Percentiles rank a stretch among this genome's conserved stretches.
Evolutionary conservation across 2,888 invertebrate genomes (phyloP).

Genomic region (Apeira syringaria): DNA sequence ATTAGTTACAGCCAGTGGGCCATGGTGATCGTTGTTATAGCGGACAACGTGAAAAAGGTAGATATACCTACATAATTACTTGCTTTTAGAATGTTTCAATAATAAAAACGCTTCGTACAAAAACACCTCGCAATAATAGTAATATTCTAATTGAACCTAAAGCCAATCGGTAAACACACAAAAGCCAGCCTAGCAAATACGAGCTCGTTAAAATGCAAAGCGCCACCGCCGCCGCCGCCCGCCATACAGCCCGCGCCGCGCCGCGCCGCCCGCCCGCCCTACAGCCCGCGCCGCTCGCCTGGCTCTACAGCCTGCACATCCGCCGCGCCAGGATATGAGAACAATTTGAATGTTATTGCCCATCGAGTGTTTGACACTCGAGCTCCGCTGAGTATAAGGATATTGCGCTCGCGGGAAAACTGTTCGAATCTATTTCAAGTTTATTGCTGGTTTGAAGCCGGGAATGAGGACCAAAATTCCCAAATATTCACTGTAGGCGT

Average conservation of each 20-base stretch:
- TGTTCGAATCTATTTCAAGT: not conserved
- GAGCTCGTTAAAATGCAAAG: slow-evolving; percentile 21
- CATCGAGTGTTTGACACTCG: slow-evolving; percentile 21
- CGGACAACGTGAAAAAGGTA: no score
- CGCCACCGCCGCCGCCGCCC: not conserved
- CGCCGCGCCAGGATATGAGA: slow-evolving; percentile 48
- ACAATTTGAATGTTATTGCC: slow-evolving; percentile 53
- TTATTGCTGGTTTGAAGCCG: not conserved
- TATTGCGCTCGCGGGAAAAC: slow-evolving; percentile 7
- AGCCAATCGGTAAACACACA: slow-evolving; percentile 4
- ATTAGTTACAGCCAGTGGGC: no score
- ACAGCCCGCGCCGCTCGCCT: no score
- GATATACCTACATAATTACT: no score
- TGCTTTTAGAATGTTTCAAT: no score
- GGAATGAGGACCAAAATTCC: no score
- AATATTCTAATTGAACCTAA: not conserved
- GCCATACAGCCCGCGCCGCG: no score
- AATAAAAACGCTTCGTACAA: no score
- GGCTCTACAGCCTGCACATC: not conserved
- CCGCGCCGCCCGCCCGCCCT: no score
- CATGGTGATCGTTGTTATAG: no score
- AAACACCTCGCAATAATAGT: no score
- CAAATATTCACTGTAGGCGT: no score
- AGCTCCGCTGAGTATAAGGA: slow-evolving; percentile 3
- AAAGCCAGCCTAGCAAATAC: slow-evolving; percentile 3